Conservation (phyloP, 1,140 invertebrate species). For the Drosophila sp. region DNA sequence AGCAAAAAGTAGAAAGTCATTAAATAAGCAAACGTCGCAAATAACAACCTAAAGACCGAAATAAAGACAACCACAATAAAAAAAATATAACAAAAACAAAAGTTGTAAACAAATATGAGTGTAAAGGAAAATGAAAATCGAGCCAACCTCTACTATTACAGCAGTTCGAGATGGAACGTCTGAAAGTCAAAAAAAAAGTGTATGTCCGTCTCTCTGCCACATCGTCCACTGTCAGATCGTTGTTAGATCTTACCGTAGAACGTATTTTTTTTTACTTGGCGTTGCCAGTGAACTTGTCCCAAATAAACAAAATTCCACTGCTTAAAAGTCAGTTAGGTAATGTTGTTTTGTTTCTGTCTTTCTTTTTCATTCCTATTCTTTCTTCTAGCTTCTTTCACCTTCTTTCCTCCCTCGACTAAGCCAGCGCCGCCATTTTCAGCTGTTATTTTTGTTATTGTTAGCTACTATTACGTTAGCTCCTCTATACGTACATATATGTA, state of each 20-base stretch:
- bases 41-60: slow-evolving; percentile 43
- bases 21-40: slow-evolving; percentile 55
- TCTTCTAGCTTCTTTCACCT: slow-evolving; percentile 29
- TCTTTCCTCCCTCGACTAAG: slow-evolving; percentile 21
- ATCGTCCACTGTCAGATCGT: slow-evolving; percentile 10
- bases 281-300: slow-evolving; percentile 71
- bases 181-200: slow-evolving; percentile 5
- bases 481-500: slow-evolving; percentile 15
- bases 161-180: slow-evolving; percentile 5
- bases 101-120: slow-evolving; percentile 67
- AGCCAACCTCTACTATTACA: slow-evolving; percentile 27
- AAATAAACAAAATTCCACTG: slow-evolving; percentile 79
- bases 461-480: slow-evolving; percentile 30
- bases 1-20: slow-evolving; percentile 60
- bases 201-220: slow-evolving; percentile 2
- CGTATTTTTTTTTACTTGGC: slow-evolving; percentile 25
- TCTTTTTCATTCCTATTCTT: slow-evolving; percentile 22
- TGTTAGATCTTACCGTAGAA: slow-evolving; percentile 34
- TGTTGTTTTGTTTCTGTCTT: slow-evolving; percentile 27
- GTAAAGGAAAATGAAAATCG: slow-evolving; percentile 75
- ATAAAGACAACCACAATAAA: slow-evolving; percentile 17
- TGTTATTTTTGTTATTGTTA: slow-evolving; percentile 36
- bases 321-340: slow-evolving; percentile 58
- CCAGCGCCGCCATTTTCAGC: slow-evolving; percentile 32
- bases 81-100: slow-evolving; percentile 51